Conservation (phyloP, 2,797 vertebrate genomes). For the Neostethus bicornis region DNA sequence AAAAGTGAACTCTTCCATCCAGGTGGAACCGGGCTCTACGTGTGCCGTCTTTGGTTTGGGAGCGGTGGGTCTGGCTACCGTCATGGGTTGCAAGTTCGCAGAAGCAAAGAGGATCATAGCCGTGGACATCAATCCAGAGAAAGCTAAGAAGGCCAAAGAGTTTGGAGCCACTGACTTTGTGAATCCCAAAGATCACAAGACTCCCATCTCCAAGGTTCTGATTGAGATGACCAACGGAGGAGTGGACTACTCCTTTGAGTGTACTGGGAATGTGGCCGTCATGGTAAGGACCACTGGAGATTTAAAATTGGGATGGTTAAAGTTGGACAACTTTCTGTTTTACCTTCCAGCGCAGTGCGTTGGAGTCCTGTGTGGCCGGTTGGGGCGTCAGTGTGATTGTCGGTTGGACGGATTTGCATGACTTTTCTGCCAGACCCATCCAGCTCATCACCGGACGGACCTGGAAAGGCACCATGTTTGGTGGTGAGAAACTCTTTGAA, state of each 20-base stretch:
- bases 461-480: slow-evolving; percentile 91
- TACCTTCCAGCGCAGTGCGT: slow-evolving; percentile 82
- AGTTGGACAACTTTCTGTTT: neutral
- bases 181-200: slow-evolving; percentile 86
- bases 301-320: neutral
- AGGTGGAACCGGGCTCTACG: slow-evolving; percentile 91
- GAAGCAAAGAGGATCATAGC: slow-evolving; percentile 91
- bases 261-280: slow-evolving; percentile 85
- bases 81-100: slow-evolving; percentile 92
- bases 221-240: slow-evolving; percentile 89
- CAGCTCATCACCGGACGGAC: slow-evolving; percentile 89
- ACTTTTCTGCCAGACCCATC: slow-evolving; percentile 85
- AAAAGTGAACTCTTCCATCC: neutral
- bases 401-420: slow-evolving; percentile 86
- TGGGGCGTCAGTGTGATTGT: slow-evolving; percentile 93
- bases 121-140: slow-evolving; percentile 89
- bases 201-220: slow-evolving; percentile 87
- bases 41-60: slow-evolving; percentile 94
- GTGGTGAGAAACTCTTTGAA: slow-evolving; percentile 78
- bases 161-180: slow-evolving; percentile 92
- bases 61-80: slow-evolving; percentile 90
- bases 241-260: slow-evolving; percentile 93
- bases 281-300: slow-evolving; percentile 75
- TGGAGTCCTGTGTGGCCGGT: slow-evolving; percentile 88
- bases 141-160: slow-evolving; percentile 86